phyloP scores from a whole-genome alignment of 2,888 invertebrate genomes.

The Xanthia togata region DNA sequence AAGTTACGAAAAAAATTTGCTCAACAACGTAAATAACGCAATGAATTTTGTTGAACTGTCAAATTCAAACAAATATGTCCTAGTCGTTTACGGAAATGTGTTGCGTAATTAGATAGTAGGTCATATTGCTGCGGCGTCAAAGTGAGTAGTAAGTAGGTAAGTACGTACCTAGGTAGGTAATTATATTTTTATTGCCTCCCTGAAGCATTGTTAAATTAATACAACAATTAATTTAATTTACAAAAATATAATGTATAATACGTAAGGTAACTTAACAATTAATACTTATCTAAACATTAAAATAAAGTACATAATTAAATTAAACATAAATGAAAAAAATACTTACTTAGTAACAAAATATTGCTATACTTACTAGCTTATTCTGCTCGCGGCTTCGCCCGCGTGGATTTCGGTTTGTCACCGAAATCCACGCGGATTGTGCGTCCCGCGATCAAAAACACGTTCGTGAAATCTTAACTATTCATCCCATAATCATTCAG shows the following conservation, averaged over 20 bases:
- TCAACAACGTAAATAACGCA: no score
- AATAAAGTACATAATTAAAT: not conserved
- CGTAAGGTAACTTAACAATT: not conserved
- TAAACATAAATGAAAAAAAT: conserved; percentile 3
- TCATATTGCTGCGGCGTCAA: not conserved
- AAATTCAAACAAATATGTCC: no score
- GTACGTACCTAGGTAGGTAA: not conserved
- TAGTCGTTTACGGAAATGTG: no score
- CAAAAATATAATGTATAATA: not conserved
- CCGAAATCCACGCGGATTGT: no score
- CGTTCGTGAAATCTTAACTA: no score
- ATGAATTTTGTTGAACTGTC: no score
- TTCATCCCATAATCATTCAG: no score
- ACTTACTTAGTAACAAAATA: no score
- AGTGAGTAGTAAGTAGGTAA: not conserved
- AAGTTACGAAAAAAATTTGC: no score
- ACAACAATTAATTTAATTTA: conserved; percentile 1
- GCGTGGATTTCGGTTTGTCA: not conserved
- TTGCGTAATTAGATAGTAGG: no score
- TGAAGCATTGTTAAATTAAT: conserved; percentile 10
- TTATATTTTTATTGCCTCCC: not conserved
- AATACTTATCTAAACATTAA: conserved; percentile 10
- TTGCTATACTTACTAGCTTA: no score
- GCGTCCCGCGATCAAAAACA: no score
- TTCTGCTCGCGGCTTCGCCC: not conserved